Conservation (phyloP, 2,797 vertebrate genomes). For the Anguilla marmorata region DNA sequence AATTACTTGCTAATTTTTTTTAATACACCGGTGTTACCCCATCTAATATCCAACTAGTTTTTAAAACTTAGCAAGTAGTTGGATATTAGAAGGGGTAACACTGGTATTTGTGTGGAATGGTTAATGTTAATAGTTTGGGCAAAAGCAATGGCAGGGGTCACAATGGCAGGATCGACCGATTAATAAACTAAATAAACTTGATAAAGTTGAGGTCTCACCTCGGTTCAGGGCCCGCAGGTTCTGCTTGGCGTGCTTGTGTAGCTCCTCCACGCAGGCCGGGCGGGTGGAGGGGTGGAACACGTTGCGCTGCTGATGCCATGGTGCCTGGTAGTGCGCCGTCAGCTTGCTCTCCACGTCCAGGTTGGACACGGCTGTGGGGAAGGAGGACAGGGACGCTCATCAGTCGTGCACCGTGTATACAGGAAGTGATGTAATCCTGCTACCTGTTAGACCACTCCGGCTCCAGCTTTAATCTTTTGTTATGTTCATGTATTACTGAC, state of each 20-base stretch:
- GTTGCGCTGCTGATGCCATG: slow-evolving; percentile 94
- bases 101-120: not conserved
- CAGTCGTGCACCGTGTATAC: not conserved
- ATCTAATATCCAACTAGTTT: too few species aligned
- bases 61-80: not conserved
- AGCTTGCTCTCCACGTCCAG: slow-evolving; percentile 94
- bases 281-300: slow-evolving; percentile 88
- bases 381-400: slow-evolving; percentile 9
- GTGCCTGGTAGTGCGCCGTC: slow-evolving; percentile 86
- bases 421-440: not conserved
- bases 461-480: not conserved
- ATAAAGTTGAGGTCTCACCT: slow-evolving; percentile 67
- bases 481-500: not conserved
- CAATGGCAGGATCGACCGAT: not conserved
- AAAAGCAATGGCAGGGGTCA: not conserved
- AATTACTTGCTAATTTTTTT: too few species aligned
- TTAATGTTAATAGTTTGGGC: not conserved
- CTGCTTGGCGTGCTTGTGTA: slow-evolving; percentile 88
- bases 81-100: not conserved
- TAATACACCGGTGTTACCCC: too few species aligned
- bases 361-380: slow-evolving; percentile 87
- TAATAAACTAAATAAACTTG: not conserved
- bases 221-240: slow-evolving; percentile 85
- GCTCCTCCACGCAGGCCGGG: slow-evolving; percentile 88
- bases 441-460: not conserved